These are phyloP conservation scores for Echinarachnius parma DNA, from an alignment of 53 echinoderm and acorn worm genomes.

Conservation along the genomic window DNA sequence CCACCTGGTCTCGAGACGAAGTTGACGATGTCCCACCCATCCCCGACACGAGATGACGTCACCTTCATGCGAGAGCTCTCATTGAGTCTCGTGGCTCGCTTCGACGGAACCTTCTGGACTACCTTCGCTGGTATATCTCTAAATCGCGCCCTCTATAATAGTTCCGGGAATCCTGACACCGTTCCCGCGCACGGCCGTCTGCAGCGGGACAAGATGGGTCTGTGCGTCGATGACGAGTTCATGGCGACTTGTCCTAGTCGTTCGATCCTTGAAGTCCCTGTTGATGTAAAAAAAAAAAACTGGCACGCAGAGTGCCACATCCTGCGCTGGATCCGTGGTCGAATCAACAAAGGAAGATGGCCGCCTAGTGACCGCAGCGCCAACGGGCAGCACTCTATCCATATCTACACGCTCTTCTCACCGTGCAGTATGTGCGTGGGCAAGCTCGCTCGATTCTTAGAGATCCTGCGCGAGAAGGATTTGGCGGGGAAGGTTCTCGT, in stretches of 20 bases:
- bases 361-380: too few relatives aligned
- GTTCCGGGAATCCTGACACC: background rate
- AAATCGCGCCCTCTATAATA: background rate
- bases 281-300: too few relatives aligned
- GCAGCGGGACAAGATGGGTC: background rate
- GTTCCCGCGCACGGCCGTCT: background rate
- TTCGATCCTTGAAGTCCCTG: too few relatives aligned
- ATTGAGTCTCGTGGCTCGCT: background rate
- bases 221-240: conserved; percentile 17
- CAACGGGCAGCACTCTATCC: background rate
- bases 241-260: conserved; percentile 7
- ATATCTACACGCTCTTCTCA: background rate
- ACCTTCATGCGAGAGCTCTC: background rate
- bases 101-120: background rate
- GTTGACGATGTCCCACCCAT: too few relatives aligned
- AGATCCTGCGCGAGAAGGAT: background rate
- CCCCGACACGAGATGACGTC: background rate
- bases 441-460: background rate
- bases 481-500: background rate
- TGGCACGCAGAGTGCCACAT: conserved; percentile 1
- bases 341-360: background rate
- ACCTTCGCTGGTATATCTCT: background rate
- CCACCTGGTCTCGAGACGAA: too few relatives aligned
- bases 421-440: background rate
- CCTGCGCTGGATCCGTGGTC: background rate